phyloP scores from a whole-genome alignment of 2,113 vertebrate species.

The Lophochroa leadbeateri region DNA sequence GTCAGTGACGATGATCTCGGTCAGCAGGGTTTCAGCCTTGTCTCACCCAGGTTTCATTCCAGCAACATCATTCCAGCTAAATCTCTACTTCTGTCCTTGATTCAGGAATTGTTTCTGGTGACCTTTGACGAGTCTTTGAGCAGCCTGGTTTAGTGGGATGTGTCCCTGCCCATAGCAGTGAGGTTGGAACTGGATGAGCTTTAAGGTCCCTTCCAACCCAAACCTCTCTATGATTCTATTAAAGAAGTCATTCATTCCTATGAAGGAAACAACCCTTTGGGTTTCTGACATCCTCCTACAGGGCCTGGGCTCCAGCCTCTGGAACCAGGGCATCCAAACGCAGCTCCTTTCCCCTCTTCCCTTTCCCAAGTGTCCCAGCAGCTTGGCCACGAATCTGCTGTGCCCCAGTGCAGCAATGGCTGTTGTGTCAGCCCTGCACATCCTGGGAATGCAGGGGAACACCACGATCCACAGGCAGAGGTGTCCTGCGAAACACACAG shows the following conservation, averaged over 20 bases:
- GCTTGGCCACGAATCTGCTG: rapidly evolving
- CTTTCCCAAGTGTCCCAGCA: neutral
- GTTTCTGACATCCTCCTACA: neutral
- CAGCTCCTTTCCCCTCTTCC: too few relatives aligned
- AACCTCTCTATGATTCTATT: neutral
- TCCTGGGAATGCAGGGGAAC: neutral
- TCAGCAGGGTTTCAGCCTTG: neutral
- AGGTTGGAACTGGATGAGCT: neutral
- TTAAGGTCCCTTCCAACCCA: neutral
- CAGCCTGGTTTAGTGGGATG: neutral
- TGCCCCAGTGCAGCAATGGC: rapidly evolving
- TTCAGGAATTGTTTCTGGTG: neutral
- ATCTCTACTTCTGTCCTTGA: neutral
- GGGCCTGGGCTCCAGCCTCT: neutral
- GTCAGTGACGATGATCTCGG: neutral
- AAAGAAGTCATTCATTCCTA: neutral
- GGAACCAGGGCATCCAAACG: rapidly evolving
- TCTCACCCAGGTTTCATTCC: neutral
- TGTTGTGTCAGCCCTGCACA: neutral
- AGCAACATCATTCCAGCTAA: neutral
- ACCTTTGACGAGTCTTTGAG: neutral
- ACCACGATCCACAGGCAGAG: neutral
- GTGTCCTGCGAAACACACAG: rapidly evolving
- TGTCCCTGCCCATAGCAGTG: neutral
- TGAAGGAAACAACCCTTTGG: neutral